Evolutionary conservation across 2,113 vertebrate species (phyloP), one percentile per base, ranked within the genome.

Genomic region (Thunnus maccoyii): DNA sequence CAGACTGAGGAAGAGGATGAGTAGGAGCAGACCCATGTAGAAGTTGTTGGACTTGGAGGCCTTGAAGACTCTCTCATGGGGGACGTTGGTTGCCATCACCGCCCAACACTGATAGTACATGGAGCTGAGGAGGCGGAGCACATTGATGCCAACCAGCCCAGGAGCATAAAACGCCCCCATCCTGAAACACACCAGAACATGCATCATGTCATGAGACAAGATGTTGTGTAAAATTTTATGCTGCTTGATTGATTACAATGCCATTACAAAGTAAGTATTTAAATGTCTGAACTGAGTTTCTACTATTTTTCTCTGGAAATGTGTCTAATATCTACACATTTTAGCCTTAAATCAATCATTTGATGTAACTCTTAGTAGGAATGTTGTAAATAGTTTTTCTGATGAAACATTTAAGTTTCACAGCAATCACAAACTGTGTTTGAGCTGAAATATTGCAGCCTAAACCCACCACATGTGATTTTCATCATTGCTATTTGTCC

Each of bases 71-170:
- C 98, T 95, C 80, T 92, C 97, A 0, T 99, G 98, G 48, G 98
- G 98, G 13, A 99, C 98, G 5, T 99, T 99, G 88, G 97, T 98
- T 44, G 95, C 97, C 98, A 99, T 99, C 52, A 99, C 98, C 0
- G 98, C 98, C 98, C 98, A 99, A 86, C 97, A 98, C 93, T 99
- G 98, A 86, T 98, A 99, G 89, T 99, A 99, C 98, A 99, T 99
- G 91, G 98, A 99, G 85, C 95, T 97, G 81, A 99, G 95, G 77
- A 99, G 95, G 58, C 98, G 97, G 47, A 99, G 96, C 71, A 99
- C 97, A 0, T 99, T 99, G 91, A 99, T 97, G 72, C 97, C 98
- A n/a, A 99, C 95, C 52, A 99, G 95, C 20, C 98, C 98, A 0
- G 98, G 98, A 0, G 98, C 98, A 0, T 99, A 99, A 89, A 99